Conservation (phyloP, 2,797 vertebrate genomes). For the Phoxinus dragarum region DNA sequence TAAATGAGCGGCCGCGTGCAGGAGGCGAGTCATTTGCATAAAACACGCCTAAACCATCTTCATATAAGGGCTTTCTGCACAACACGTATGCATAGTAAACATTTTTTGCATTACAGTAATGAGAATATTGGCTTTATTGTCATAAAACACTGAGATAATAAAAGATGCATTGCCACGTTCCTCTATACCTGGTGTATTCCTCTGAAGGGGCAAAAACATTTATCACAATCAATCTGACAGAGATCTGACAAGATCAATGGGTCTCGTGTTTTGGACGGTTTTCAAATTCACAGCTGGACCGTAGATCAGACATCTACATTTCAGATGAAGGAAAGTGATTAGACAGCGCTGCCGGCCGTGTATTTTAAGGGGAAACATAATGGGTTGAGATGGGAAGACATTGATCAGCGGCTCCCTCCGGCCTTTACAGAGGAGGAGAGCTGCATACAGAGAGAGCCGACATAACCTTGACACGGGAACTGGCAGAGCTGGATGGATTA, state of each 20-base stretch:
- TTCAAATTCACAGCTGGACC: conserved; percentile 34
- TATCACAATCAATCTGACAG: conserved; percentile 21
- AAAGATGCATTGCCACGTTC: not conserved
- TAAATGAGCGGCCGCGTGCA: no score
- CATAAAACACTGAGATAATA: no score
- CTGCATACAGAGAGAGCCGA: conserved; percentile 23
- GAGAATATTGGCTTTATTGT: not conserved
- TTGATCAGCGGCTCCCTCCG: conserved; percentile 38
- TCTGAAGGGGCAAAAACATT: conserved; percentile 19
- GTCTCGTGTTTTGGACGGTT: conserved; percentile 39
- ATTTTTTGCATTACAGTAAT: not conserved
- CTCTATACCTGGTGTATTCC: conserved; percentile 7
- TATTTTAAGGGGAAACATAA: conserved; percentile 50
- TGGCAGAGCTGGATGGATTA: conserved; percentile 17
- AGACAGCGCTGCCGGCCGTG: conserved; percentile 26
- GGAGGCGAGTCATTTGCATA: no score
- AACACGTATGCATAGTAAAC: no score
- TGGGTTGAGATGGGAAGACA: conserved; percentile 44
- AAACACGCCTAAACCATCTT: no score
- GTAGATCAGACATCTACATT: conserved; percentile 4
- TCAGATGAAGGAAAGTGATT: conserved; percentile 42
- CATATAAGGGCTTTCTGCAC: no score
- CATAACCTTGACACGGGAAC: conserved; percentile 37
- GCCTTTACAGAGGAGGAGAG: conserved; percentile 9
- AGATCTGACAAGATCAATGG: conserved; percentile 41